Evolutionary conservation across 2,113 vertebrate species (phyloP).

Genomic region (Myiopsitta monachus): DNA sequence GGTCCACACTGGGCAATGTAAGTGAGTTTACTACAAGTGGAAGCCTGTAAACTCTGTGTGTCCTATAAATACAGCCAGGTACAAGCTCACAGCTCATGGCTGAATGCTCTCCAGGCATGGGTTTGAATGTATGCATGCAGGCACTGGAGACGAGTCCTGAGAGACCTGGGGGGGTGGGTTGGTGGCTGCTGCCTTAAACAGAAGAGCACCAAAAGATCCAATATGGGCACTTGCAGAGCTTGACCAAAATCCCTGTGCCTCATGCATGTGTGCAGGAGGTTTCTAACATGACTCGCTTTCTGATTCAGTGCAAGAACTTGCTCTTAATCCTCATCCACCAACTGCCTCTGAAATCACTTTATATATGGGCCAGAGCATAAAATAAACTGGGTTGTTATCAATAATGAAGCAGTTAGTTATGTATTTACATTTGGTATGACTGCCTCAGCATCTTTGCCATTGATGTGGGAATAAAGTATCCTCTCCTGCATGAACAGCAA

Average conservation of each 20-base stretch:
- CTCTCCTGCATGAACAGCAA: background rate
- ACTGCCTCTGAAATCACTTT: background rate
- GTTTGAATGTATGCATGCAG: background rate
- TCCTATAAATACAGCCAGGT: background rate
- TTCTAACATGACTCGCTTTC: background rate
- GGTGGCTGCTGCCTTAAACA: background rate
- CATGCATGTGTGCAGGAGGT: background rate
- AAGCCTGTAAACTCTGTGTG: background rate
- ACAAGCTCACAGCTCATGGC: background rate
- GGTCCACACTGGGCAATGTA: fast-evolving
- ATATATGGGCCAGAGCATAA: background rate
- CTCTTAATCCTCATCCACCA: background rate
- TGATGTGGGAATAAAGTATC: background rate
- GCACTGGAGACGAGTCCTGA: background rate
- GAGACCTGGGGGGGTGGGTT: background rate
- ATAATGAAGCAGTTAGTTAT: constrained; percentile 17
- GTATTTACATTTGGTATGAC: background rate
- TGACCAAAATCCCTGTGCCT: background rate
- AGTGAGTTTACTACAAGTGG: fast-evolving
- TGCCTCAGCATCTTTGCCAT: background rate
- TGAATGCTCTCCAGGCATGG: too few relatives aligned
- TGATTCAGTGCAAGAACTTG: background rate
- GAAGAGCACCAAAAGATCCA: background rate
- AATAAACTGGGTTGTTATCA: constrained; percentile 6
- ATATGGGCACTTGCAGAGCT: background rate